Evolutionary conservation across 2,113 vertebrate genomes (phyloP).

Genomic region (Equus przewalskii): DNA sequence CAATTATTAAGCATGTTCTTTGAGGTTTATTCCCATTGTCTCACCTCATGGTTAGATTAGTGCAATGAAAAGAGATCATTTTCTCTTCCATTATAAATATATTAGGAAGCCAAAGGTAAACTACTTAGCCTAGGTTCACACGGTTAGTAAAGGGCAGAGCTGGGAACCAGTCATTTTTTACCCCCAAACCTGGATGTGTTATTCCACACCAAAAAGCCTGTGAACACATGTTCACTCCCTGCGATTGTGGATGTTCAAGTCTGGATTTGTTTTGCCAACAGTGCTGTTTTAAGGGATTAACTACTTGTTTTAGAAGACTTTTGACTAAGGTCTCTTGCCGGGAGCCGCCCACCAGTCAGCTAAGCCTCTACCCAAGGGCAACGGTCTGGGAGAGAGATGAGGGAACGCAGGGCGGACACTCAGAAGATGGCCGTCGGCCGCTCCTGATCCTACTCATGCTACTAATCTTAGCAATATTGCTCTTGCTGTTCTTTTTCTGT

Average conservation of each 20-base stretch:
- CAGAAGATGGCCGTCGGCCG: too few species aligned
- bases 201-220: neutral
- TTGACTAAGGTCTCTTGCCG: slow-evolving; percentile 3
- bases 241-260: neutral
- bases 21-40: neutral
- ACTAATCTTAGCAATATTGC: too few species aligned
- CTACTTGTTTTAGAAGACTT: neutral
- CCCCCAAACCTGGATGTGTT: neutral
- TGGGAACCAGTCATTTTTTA: neutral
- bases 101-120: neutral
- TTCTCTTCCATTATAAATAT: slow-evolving; percentile 10
- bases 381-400: too few species aligned
- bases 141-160: neutral
- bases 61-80: slow-evolving; percentile 3
- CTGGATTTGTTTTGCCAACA: neutral
- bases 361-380: too few species aligned
- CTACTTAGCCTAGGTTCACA: neutral
- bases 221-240: neutral
- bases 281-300: slow-evolving; percentile 9
- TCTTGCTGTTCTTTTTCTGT: too few species aligned
- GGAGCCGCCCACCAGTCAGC: too few species aligned
- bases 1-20: slow-evolving; percentile 58
- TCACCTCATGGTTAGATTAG: slow-evolving; percentile 4
- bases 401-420: too few species aligned
- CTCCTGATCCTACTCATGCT: too few species aligned